A percentile compares a stretch with the other conserved stretches of the same genome.
These are phyloP conservation scores for Chelon labrosus DNA, from an alignment of 2,797 vertebrate species.

Conservation along the genomic window DNA sequence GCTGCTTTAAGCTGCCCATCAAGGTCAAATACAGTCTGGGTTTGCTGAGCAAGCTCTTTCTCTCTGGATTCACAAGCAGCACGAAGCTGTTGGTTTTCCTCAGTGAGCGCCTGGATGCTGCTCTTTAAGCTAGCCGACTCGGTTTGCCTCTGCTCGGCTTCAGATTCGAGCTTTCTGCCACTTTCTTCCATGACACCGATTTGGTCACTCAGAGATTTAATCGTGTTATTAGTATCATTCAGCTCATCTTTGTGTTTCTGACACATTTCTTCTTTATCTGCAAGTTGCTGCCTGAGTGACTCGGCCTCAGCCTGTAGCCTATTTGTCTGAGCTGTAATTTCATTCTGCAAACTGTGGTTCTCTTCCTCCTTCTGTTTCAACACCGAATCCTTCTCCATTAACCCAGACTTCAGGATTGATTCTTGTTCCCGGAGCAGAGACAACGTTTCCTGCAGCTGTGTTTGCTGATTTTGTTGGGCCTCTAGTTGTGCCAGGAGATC, in stretches of 20 bases:
- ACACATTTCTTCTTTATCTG: conserved; percentile 73
- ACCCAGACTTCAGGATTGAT: conserved; percentile 67
- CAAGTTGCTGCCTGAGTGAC: conserved; percentile 68
- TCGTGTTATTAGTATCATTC: conserved; percentile 62
- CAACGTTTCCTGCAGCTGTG: conserved; percentile 77
- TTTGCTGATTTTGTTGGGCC: conserved; percentile 67
- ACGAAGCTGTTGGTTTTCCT: conserved; percentile 68
- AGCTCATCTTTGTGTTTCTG: conserved; percentile 75
- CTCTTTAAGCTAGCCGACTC: conserved; percentile 61
- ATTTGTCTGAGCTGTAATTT: conserved; percentile 65
- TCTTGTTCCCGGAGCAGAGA: conserved; percentile 80
- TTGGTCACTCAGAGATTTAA: conserved; percentile 66
- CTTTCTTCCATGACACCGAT: conserved; percentile 71
- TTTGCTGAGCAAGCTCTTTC: conserved; percentile 74
- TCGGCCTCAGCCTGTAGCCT: conserved; percentile 74
- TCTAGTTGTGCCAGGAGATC: conserved; percentile 68
- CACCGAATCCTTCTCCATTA: conserved; percentile 69
- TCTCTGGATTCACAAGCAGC: conserved; percentile 77
- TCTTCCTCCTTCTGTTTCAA: conserved; percentile 79
- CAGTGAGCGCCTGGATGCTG: conserved; percentile 47
- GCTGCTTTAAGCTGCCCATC: conserved; percentile 59
- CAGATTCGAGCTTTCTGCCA: conserved; percentile 70
- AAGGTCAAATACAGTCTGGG: conserved; percentile 73
- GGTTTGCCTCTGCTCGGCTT: conserved; percentile 47
- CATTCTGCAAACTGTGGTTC: conserved; percentile 60